Evolutionary conservation across 2,888 invertebrate species (phyloP).

Genomic region (Byasa hedistus): DNA sequence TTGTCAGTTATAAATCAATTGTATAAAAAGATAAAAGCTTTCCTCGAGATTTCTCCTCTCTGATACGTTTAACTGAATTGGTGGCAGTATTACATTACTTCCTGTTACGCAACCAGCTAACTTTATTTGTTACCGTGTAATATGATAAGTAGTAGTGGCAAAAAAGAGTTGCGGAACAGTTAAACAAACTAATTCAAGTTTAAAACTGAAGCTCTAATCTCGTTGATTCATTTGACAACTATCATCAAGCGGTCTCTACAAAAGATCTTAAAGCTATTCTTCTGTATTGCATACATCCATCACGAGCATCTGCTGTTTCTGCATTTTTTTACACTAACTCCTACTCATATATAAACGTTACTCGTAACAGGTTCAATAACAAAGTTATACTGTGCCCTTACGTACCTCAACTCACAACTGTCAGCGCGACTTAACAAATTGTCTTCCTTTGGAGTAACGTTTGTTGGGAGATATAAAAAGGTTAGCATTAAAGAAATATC

Average conservation of each 20-base stretch:
- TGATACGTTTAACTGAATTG: conserved; percentile 17
- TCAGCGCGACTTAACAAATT: not conserved
- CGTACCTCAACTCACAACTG: not conserved
- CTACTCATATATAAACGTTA: not conserved
- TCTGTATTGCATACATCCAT: too few relatives aligned
- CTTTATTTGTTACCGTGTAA: not conserved
- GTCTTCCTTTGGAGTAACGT: not conserved
- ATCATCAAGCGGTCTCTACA: too few relatives aligned
- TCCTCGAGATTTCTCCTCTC: conserved; percentile 12
- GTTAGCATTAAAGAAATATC: conserved; percentile 1
- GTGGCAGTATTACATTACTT: conserved; percentile 15
- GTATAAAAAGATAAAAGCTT: conserved; percentile 30
- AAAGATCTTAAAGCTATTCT: too few relatives aligned
- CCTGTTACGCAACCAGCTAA: conserved; percentile 7
- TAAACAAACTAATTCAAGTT: too few relatives aligned
- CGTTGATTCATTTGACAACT: too few relatives aligned
- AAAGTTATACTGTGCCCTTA: not conserved
- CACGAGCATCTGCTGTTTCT: too few relatives aligned
- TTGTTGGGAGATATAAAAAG: conserved; percentile 1
- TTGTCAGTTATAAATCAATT: conserved; percentile 29
- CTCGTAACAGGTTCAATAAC: not conserved
- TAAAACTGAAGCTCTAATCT: too few relatives aligned
- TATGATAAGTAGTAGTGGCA: too few relatives aligned
- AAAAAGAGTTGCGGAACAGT: too few relatives aligned
- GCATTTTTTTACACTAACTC: too few relatives aligned